These are phyloP conservation scores for Bugula neritina DNA, from an alignment of 2,888 invertebrate genomes.

Conservation along the genomic window DNA sequence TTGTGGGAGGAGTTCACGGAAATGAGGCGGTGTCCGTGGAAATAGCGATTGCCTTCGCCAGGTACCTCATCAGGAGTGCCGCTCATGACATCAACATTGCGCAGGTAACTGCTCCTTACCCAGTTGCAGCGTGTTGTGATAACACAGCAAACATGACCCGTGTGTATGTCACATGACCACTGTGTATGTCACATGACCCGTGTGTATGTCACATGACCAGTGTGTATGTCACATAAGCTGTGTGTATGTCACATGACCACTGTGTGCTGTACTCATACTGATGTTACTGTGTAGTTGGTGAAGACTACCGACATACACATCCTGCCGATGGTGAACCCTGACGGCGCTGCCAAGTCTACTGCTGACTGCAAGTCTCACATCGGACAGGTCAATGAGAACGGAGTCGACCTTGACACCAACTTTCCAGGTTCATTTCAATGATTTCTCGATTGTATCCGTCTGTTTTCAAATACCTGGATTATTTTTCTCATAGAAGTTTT, in stretches of 20 bases:
- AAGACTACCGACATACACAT: slow-evolving; percentile 82
- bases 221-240: too few relatives aligned
- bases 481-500: too few relatives aligned
- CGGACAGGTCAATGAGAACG: background rate
- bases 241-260: background rate
- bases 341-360: slow-evolving; percentile 59
- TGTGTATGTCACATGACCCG: too few relatives aligned
- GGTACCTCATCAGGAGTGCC: slow-evolving; percentile 83
- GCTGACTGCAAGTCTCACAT: background rate
- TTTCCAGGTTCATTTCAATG: slow-evolving; percentile 7
- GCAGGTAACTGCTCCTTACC: slow-evolving; percentile 36
- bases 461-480: background rate
- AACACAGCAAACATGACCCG: too few relatives aligned
- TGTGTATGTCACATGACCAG: too few relatives aligned
- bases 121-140: too few relatives aligned
- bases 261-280: background rate
- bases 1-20: slow-evolving; percentile 87
- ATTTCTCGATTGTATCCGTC: background rate
- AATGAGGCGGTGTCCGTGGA: slow-evolving; percentile 94
- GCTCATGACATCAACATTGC: slow-evolving; percentile 64
- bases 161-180: too few relatives aligned
- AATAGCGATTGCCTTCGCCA: slow-evolving; percentile 76
- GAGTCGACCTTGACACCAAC: slow-evolving; percentile 21
- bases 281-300: slow-evolving; percentile 61
- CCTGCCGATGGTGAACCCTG: slow-evolving; percentile 96